A percentile compares a stretch with the other conserved stretches of the same genome.
Conservation (phyloP, 2,797 vertebrate genomes). For the Myotis planiceps region DNA sequence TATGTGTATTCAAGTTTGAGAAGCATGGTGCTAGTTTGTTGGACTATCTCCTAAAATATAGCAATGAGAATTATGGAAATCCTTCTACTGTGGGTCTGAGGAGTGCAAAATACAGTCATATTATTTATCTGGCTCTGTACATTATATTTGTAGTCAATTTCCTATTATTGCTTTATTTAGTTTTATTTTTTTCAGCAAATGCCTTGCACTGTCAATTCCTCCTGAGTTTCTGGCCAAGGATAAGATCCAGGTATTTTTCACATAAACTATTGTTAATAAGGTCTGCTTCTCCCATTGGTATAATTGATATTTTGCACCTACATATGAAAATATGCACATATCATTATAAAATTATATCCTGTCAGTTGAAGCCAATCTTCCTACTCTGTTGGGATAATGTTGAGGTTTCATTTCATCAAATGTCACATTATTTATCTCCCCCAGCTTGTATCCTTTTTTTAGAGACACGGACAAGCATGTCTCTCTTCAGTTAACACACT, state of each 20-base stretch:
- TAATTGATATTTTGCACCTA: background rate
- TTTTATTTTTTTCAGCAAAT: background rate
- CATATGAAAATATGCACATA: background rate
- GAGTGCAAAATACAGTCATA: background rate
- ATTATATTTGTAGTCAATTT: background rate
- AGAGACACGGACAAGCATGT: background rate
- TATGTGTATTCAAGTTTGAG: background rate
- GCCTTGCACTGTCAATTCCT: background rate
- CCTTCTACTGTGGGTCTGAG: background rate
- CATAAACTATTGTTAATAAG: background rate
- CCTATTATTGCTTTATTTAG: background rate
- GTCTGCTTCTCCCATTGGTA: background rate
- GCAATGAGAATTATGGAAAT: background rate
- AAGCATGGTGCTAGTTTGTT: background rate
- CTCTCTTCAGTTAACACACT: constrained; percentile 14
- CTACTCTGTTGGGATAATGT: constrained; percentile 17
- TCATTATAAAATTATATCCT: background rate
- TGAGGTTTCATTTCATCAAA: constrained; percentile 10
- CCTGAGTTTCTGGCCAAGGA: background rate
- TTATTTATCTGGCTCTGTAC: background rate
- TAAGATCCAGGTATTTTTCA: background rate
- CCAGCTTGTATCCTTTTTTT: background rate
- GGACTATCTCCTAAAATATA: background rate
- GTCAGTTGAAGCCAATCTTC: background rate
- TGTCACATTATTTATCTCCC: background rate